Evolutionary conservation across 1,140 invertebrate genomes (phyloP), one percentile per base, ranked within the genome.

Genomic region (Calliopsis andreniformis): DNA sequence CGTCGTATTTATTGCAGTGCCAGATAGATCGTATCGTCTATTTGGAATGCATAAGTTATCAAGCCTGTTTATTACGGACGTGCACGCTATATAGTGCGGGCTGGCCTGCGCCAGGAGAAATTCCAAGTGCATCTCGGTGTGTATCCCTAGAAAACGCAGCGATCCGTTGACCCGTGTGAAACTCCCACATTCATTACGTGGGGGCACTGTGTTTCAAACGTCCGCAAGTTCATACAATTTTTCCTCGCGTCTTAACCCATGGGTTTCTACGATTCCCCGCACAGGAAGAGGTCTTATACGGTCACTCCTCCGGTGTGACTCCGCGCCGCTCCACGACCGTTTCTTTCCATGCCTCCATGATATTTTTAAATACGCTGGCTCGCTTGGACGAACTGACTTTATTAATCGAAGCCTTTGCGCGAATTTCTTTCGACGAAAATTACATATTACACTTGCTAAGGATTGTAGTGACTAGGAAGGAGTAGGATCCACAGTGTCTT

Each of bases 81-180:
- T 69, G 66, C 81, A 84, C 72, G 80, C 66, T 76, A 79, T 71
- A 63, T 64, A 55, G 73, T 70, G 68, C 76, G 67, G 73, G 76
- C 73, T 18, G 45, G 25, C 35, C 43, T 28, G 18, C 47, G 35
- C 64, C 42, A 76, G 53, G 73, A 69, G 68, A 70, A 77, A 77
- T 76, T 80, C 72, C 77, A 72, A 72, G 81, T 67, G 82, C 67
- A 84, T 68, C 80, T 80, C 72, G 59, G 80, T 72, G 75, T 49
- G 69, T 80, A 83, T 84, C 83, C 73, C 64, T 80, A 80, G 83
- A 73, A 84, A 84, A 84, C 67, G 78, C 82, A 84, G 73, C 78
- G 83, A 84, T 84, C 78, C 83, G 83, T 84, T 84, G 83, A 84
- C 83, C 78, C 83, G 82, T 84, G 83, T 84, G 83, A 84, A 84